A percentile compares a stretch with the other conserved stretches of the same genome.
Evolutionary conservation across 2,888 invertebrate species (phyloP).

Genomic region (Phlogophora meticulosa): DNA sequence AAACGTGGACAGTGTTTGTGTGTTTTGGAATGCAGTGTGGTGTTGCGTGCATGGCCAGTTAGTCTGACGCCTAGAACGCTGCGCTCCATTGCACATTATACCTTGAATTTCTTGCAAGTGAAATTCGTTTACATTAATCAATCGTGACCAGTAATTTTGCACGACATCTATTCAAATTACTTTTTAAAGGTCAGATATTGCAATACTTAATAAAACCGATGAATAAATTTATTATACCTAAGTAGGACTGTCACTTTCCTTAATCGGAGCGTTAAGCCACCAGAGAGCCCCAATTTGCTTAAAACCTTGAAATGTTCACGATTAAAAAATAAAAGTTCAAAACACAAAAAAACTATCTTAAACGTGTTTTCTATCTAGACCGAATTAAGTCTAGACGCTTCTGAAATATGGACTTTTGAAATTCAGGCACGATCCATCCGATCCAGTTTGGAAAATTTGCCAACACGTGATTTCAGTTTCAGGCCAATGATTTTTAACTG

Average conservation of each 20-base stretch:
- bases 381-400: slow-evolving; percentile 28
- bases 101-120: slow-evolving; percentile 42
- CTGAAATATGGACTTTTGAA: slow-evolving; percentile 40
- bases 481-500: slow-evolving; percentile 25
- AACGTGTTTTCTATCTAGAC: slow-evolving; percentile 6
- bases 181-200: slow-evolving; percentile 44
- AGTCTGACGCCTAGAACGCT: too few relatives aligned
- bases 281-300: slow-evolving; percentile 23
- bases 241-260: slow-evolving; percentile 33
- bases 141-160: slow-evolving; percentile 39
- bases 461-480: slow-evolving; percentile 22
- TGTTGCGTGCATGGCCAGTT: too few relatives aligned
- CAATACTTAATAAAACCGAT: slow-evolving; percentile 33
- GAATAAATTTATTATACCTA: slow-evolving; percentile 30
- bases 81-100: too few relatives aligned
- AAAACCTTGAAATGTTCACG: slow-evolving; percentile 52
- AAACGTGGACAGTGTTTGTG: too few relatives aligned
- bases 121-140: slow-evolving; percentile 28
- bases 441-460: slow-evolving; percentile 24
- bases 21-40: too few relatives aligned
- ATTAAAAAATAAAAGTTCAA: not conserved
- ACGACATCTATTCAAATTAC: slow-evolving; percentile 47
- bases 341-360: not conserved
- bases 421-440: slow-evolving; percentile 29
- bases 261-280: slow-evolving; percentile 21